Base-by-base conservation (phyloP, 2,113 vertebrate species). In the Macquaria ambigua region DNA sequence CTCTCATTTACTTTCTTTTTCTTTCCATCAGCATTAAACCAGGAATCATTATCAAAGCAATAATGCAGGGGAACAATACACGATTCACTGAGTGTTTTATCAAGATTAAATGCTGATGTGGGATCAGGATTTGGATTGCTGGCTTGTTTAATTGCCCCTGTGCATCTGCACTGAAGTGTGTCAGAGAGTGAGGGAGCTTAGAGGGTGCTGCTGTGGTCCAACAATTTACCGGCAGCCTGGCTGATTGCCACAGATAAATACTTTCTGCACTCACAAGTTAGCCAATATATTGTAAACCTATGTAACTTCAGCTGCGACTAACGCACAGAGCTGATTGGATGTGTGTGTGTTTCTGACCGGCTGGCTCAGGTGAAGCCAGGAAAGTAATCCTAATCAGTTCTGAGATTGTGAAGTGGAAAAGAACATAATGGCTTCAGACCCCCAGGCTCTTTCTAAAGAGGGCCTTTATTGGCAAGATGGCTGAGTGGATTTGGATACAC, bases 391-490 rank as follows among this genome's bases (percentile, higher is more conserved):
- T 77, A 77, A 84, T 88, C 79, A 87, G 21, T 52, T 68, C 64
- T 1, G 59, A 84, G 68, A 82, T 72, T 86, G 50, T 71, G 50
- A 80, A 78, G 75, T 77, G 68, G 85, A 81, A 84, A 77, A 79
- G 63, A 84, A 66, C 81, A 67, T 86, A 69, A 88, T 87, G 74
- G 76, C 68, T 61, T 71, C 68, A 80, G 81, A 85, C 66, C 82
- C 76, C 18, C 58, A 8, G 79, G 82, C 79, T 81, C 37, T 72
- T 20, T 67, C 63, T 66, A 74, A 84, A 81, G 63, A 71, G 63
- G 72, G n/a, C 21, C 52, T 72, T 76, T 58, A 72, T 58, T 62
- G 67, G 58, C 43, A 25, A 53, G 18, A 71, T 1, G 69, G 61
- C 48, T 39, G 70, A 81, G 53, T 64, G 50, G 25, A 50, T 63